Evolutionary conservation across 2,797 vertebrate species (phyloP).

Genomic region (Micrastur ruficollis): DNA sequence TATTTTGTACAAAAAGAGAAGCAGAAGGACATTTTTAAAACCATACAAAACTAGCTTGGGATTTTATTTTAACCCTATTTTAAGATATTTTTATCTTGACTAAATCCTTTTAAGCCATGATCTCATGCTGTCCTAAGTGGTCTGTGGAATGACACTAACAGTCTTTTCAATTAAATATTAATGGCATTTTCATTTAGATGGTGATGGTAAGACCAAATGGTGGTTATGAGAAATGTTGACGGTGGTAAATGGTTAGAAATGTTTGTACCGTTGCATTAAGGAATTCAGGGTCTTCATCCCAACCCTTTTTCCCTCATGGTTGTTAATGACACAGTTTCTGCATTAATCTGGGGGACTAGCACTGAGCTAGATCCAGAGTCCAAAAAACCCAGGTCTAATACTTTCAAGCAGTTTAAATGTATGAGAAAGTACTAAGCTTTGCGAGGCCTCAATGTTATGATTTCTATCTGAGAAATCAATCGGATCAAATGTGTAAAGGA

Average conservation of each 20-base stretch:
- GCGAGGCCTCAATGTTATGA: neutral
- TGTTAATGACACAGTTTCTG: neutral
- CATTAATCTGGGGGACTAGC: neutral
- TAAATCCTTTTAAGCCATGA: neutral
- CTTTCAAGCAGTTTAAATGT: neutral
- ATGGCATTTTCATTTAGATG: neutral
- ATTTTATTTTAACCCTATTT: neutral
- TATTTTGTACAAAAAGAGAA: neutral
- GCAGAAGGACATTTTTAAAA: neutral
- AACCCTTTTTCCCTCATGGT: rapidly evolving
- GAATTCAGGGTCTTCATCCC: neutral
- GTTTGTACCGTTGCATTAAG: neutral
- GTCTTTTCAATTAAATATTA: neutral
- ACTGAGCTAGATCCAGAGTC: neutral
- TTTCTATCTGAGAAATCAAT: neutral
- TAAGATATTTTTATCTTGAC: neutral
- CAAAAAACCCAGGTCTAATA: neutral
- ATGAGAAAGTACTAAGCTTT: neutral
- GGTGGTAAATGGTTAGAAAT: neutral
- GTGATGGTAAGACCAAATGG: neutral
- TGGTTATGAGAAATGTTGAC: neutral
- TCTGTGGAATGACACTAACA: neutral
- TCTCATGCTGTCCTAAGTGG: neutral
- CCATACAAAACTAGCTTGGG: neutral
- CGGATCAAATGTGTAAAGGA: neutral